Evolutionary conservation across 2,113 vertebrate species (phyloP).

Genomic region (Cranoglanis bouderius): DNA sequence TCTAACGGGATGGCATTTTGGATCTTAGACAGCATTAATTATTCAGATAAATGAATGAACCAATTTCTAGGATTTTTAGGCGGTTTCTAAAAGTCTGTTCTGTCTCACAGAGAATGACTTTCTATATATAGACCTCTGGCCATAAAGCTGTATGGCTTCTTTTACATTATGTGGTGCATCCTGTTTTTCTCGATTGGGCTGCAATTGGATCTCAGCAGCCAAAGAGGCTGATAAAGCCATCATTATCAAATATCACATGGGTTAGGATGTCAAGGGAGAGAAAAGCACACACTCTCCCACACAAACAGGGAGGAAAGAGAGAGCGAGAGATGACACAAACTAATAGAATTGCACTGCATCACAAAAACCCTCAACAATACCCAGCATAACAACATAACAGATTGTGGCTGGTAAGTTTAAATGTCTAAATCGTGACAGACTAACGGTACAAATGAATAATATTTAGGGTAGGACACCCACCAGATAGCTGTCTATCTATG

Average conservation of each 20-base stretch:
- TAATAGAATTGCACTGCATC: slow-evolving; percentile 8
- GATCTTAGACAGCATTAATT: not conserved
- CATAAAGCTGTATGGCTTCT: slow-evolving; percentile 30
- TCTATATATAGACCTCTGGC: slow-evolving; percentile 13
- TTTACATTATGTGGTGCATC: slow-evolving; percentile 29
- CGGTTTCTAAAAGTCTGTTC: not conserved
- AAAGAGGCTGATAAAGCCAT: slow-evolving; percentile 42
- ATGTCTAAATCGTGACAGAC: slow-evolving; percentile 41
- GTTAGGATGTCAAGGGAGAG: slow-evolving; percentile 39
- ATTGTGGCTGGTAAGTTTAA: slow-evolving; percentile 31
- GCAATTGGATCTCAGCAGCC: slow-evolving; percentile 29
- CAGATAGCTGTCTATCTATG: slow-evolving; percentile 27
- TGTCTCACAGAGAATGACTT: not conserved
- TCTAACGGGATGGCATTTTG: not conserved
- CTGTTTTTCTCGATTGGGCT: slow-evolving; percentile 34
- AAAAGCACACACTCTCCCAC: not conserved
- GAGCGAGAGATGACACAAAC: not conserved
- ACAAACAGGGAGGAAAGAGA: not conserved
- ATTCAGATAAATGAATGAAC: not conserved
- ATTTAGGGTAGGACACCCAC: slow-evolving; percentile 22
- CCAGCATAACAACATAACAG: not conserved
- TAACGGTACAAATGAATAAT: slow-evolving; percentile 37
- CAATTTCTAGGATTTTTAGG: not conserved
- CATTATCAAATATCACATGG: slow-evolving; percentile 45
- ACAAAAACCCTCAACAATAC: not conserved